Evolutionary conservation across 2,113 vertebrate species (phyloP), one percentile per base, ranked within the genome.

Genomic region (Festucalex cinctus): DNA sequence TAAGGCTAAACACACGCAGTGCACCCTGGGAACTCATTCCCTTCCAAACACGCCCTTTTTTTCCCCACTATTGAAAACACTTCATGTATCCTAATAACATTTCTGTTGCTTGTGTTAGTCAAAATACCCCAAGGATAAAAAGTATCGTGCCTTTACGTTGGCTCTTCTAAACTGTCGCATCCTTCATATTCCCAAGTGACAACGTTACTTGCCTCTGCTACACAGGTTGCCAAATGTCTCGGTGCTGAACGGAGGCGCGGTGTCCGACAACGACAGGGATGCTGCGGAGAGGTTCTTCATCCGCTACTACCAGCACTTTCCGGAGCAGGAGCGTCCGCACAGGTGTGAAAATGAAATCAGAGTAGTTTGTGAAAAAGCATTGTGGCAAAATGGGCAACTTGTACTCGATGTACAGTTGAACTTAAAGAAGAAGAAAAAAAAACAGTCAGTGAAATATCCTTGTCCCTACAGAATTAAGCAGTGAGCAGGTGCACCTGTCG

Each of bases 251-350:
- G 96, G 97, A 35, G 93, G 95, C 54, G 91, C 93, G 5, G 93
- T 99, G 74, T 92, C 91, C 0, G 88, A 92, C 0, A 94, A 92
- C 0, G 97, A 99, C 71, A 92, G 97, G 14, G 96, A 99, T 81
- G 95, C 97, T 65, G 95, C 97, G 0, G 97, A 99, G 84, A 90
- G 97, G 10, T 97, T 98, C 88, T 99, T 98, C 86, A 95, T 99
- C 77, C 93, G 97, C 14, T 95, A 94, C 44, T 92, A 96, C 80
- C 92, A 95, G 82, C 93, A 95, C 74, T 86, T 86, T 49, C 93
- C 95, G 0, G 92, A 95, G 56, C 93, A 94, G 67, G 93, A 96
- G 72, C 93, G 93, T 0, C 94, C 96, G 0, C 87, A 92, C 90
- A 97, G 96, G 97, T 98, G 78, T 43, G 24, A 9, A 48, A 2